Base-by-base conservation (phyloP, 2,113 vertebrate species). In the Engystomops pustulosus region DNA sequence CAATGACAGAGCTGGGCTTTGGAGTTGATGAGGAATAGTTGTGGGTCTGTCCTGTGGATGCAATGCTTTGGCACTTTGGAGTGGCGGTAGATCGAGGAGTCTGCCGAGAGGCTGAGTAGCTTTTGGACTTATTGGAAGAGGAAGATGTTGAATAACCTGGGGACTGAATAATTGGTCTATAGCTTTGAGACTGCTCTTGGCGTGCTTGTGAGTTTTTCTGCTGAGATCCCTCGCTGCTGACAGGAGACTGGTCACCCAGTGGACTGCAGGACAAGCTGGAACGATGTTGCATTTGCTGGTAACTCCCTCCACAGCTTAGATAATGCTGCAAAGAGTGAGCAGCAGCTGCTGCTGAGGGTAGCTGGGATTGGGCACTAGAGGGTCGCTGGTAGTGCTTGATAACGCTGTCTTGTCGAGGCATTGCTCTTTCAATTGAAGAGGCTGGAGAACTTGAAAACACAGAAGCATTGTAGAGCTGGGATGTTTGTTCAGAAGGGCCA, bases 311-410 rank as follows among this genome's bases (percentile, higher is more conserved):
- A 58, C 97, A 98, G 89, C 97, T 97, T 85, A 98, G 92, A 87
- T 97, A 98, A 82, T 98, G 96, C 93, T 98, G 96, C 3, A 98
- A 93, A 75, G 95, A 93, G 80, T 96, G 97, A 15, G 96, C 92
- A 1, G 95, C 92, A 60, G 94, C 93, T 18, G 94, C 88, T 0
- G 95, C 93, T 0, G 90, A 89, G 0, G 91, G 89, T 0, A 95
- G 91, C 0, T 95, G 94, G 0, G 95, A 89, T 86, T 96, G 96
- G 0, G 95, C 90, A 0, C 95, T 93, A 0, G 93, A 93, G 0
- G 97, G 96, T 3, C 97, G 92, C 88, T 98, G 97, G 93, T 98
- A 98, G 93, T 98, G 96, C 89, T 98, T 98, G 79, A 98, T 98
- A 53, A 98, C 97, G 0, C 96, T 98, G 92, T 98, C 97, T 88